Percentiles rank a stretch among this genome's conserved stretches.
Evolutionary conservation across 2,797 vertebrate species (phyloP).

Genomic region (Psittacula derbiana): DNA sequence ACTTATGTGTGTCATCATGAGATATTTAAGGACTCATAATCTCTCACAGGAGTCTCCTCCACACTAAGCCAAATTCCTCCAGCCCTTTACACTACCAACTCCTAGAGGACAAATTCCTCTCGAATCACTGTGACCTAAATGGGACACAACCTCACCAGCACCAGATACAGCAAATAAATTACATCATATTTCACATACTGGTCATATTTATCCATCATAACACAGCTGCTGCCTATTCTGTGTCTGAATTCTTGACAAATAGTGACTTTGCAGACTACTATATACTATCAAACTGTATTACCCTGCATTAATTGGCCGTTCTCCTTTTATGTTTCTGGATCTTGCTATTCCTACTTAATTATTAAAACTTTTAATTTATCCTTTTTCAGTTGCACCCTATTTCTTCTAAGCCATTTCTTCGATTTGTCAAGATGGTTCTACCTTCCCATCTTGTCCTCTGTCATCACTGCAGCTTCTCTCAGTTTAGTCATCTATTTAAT

Average conservation of each 20-base stretch:
- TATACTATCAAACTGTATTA: neutral
- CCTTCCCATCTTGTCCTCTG: slow-evolving; percentile 14
- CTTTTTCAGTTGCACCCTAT: neutral
- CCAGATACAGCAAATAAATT: slow-evolving; percentile 2
- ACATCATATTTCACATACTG: neutral
- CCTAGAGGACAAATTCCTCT: neutral
- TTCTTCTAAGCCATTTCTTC: slow-evolving; percentile 17
- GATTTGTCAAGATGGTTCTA: neutral
- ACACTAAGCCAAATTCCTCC: neutral
- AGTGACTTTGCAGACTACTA: neutral
- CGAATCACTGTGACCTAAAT: neutral
- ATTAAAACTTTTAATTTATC: neutral
- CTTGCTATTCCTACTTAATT: neutral
- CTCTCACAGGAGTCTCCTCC: neutral
- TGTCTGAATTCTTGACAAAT: neutral
- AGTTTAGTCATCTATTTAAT: neutral
- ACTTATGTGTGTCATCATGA: neutral
- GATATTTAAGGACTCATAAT: neutral
- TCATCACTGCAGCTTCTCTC: slow-evolving; percentile 8
- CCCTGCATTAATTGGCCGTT: neutral
- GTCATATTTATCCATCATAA: slow-evolving; percentile 1
- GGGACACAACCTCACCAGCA: neutral
- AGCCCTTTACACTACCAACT: neutral
- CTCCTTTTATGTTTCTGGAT: neutral
- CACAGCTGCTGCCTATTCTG: slow-evolving; percentile 7